Percentiles rank a stretch among this genome's conserved stretches.
These are phyloP conservation scores for Sebastes trivittatus DNA, from an alignment of 2,797 vertebrate genomes.

Conservation along the genomic window DNA sequence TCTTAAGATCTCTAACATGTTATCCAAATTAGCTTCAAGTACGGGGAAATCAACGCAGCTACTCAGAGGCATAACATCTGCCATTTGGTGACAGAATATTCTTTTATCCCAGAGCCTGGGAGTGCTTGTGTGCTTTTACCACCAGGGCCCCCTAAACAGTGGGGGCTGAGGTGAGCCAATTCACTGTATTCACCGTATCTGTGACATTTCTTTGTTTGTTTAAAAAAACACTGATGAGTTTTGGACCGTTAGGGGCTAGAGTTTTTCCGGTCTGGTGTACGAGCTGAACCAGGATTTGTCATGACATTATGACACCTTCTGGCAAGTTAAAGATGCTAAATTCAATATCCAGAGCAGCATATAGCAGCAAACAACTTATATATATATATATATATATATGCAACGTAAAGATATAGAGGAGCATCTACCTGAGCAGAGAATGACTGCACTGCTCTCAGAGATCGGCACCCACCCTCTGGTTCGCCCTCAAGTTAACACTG, in stretches of 20 bases:
- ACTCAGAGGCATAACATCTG: constrained; percentile 22
- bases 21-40: constrained; percentile 41
- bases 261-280: background rate
- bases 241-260: background rate
- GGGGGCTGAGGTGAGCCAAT: background rate
- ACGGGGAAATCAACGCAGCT: background rate
- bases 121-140: background rate
- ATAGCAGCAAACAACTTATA: too few relatives aligned
- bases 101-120: background rate
- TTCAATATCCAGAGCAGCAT: too few relatives aligned
- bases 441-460: too few relatives aligned
- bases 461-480: too few relatives aligned
- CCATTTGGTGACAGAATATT: constrained; percentile 28
- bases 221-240: background rate
- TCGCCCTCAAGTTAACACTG: too few relatives aligned
- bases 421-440: too few relatives aligned
- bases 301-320: background rate
- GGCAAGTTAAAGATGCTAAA: background rate
- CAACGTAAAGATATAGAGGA: too few relatives aligned
- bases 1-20: constrained; percentile 42
- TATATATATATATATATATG: too few relatives aligned
- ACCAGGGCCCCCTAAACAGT: background rate
- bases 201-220: background rate
- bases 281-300: background rate
- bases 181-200: background rate